Evolutionary conservation across 1,140 invertebrate genomes (phyloP), one percentile per base, ranked within the genome.

Genomic region (Drosophila tsacasi): DNA sequence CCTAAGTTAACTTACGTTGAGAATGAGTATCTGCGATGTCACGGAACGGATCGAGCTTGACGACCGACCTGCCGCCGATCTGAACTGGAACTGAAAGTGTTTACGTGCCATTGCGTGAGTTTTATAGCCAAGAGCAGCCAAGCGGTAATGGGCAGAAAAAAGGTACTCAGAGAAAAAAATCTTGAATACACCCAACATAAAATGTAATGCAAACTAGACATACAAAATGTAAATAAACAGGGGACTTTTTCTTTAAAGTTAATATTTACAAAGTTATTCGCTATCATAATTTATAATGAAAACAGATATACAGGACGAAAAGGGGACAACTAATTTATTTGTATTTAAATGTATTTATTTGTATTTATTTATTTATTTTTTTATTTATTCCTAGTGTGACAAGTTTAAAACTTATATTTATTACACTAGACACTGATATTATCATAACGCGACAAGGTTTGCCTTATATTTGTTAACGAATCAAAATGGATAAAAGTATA

Each of bases 11-110:
- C 75, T 78, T 78, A 78, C 74, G 17, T 25, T 76, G 21, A 27
- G 39, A 67, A 15, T 47, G 25, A 17, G 23, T 71, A 61, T 61
- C 32, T 40, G 46, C 37, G 21, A 61, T 57, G 21, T 44, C 37
- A 54, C 49, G 37, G 39, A 75, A 47, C 17, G 23, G n/a, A 42
- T 39, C 66, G 75, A 84, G 77, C 69, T 90, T 7, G 27, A 32
- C 27, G 75, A 91, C 57, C 67, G 71, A 2, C 35, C 40, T 67
- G 75, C 61, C 50, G 59, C 30, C 78, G 59, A 79, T 79, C 61
- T 58, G 64, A 91, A 85, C 61, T 61, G 62, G 81, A 68, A 89
- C 86, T 89, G 78, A 91, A 84, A 89, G 59, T 59, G 75, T 69
- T 82, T 61, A 62, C 50, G 75, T 67, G 67, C 50, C 59, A 62